These are phyloP conservation scores for Aselliscus stoliczkanus DNA, from an alignment of 2,797 vertebrate genomes.

Conservation along the genomic window DNA sequence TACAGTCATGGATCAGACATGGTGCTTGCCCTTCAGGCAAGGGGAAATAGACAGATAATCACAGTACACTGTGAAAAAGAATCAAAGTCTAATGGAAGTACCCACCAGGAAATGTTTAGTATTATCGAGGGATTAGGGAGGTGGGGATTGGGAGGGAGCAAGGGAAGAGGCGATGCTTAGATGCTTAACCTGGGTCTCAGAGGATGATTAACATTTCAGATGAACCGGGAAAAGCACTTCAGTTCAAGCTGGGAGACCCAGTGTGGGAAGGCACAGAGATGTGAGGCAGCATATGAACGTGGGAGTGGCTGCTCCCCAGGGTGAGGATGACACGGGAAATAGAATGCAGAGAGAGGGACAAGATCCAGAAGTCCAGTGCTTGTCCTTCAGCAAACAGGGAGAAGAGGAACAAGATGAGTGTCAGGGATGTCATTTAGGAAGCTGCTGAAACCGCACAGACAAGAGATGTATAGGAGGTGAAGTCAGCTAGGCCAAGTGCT, in stretches of 20 bases:
- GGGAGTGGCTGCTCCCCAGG: not conserved
- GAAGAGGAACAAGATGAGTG: not conserved
- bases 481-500: not conserved
- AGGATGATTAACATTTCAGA: not conserved
- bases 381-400: not conserved
- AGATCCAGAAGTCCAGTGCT: not conserved
- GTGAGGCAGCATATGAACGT: not conserved
- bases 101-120: not conserved
- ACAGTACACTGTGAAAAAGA: not conserved
- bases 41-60: not conserved
- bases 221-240: not conserved
- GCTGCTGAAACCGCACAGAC: not conserved
- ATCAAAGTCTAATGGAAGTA: not conserved
- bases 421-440: not conserved
- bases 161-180: not conserved
- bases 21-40: not conserved
- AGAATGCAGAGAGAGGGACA: not conserved
- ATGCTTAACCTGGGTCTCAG: not conserved
- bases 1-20: not conserved
- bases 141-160: not conserved
- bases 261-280: not conserved
- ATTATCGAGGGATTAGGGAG: not conserved
- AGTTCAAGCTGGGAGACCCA: not conserved
- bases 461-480: not conserved
- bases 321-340: not conserved